Percentiles rank a stretch among this genome's conserved stretches.
phyloP scores from a whole-genome alignment of 2,888 invertebrate genomes.

The Diplolepis rosae region DNA sequence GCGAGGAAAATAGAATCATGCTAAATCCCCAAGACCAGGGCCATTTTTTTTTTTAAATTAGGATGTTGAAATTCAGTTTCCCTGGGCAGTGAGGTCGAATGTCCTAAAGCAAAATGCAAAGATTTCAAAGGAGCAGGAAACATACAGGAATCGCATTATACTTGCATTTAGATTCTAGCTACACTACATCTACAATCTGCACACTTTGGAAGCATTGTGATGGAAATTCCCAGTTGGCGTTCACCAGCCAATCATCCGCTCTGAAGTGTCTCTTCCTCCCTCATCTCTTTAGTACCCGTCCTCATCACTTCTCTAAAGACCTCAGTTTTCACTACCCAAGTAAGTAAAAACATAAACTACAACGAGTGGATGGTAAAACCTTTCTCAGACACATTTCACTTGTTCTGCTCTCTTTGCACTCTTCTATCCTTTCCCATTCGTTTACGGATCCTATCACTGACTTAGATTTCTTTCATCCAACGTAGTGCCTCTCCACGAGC shows the following conservation, averaged over 20 bases:
- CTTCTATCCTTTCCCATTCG: background rate
- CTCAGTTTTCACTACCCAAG: conserved; percentile 16
- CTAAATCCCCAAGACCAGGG: background rate
- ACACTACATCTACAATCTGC: conserved; percentile 13
- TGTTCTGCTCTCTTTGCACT: conserved; percentile 18
- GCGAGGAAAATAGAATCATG: background rate
- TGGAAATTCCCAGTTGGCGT: conserved; percentile 20
- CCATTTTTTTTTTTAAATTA: background rate
- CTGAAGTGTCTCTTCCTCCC: background rate
- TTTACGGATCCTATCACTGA: conserved; percentile 23
- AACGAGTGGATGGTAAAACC: conserved; percentile 16
- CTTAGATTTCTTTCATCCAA: conserved; percentile 17
- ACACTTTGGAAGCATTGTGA: conserved; percentile 20
- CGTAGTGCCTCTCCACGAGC: conserved; percentile 8
- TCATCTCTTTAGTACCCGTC: background rate
- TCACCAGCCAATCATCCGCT: conserved; percentile 26
- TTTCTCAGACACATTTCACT: conserved; percentile 27
- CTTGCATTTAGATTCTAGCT: background rate
- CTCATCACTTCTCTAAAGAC: background rate
- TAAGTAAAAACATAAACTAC: conserved; percentile 28
- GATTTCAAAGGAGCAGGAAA: conserved; percentile 22
- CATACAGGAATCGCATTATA: conserved; percentile 24
- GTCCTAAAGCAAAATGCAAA: conserved; percentile 8
- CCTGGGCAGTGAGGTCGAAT: conserved; percentile 26
- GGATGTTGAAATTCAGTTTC: conserved; percentile 16